Base-by-base conservation (phyloP, 2,113 vertebrate genomes). In the Galeopterus variegatus region DNA sequence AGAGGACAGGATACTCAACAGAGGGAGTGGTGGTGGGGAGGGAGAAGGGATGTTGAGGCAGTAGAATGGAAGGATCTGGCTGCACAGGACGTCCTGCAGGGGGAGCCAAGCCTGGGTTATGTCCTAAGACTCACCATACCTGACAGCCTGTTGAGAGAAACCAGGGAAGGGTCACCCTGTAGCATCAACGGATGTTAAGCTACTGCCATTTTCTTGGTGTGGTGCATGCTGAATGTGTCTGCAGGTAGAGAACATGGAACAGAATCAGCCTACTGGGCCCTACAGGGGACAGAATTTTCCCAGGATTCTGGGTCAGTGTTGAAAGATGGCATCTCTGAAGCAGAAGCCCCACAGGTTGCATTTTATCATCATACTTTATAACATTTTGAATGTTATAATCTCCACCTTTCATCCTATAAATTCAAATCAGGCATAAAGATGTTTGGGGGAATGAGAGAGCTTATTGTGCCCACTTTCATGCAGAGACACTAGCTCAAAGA, bases 1-100 rank as follows among this genome's bases (percentile, higher is more conserved):
- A 52, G 26, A 58, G 12, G 15, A 17, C 1, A 4, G 9, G 8
- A 17, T 18, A 17, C 65, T 2, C 24, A 8, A 6, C 7, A 0
- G 10, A 80, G 50, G 64, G 28, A 31, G 28, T 4, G 33, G 60
- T 33, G 0, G 0, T 0, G 1, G 56, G 19, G 21, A 4, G 0
- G 5, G 6, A n/a, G 52, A 36, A 50, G 79, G 13, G 31, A 45
- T 9, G 17, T 6, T 13, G 58, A 41, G 41, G 60, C 23, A 52
- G 65, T 9, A 19, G 69, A 64, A 33, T 19, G 28, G 48, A 72
- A 87, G 73, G 36, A 21, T 26, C 58, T 33, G 48, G 50, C 67
- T 2, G 8, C 50, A 64, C 28, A 28, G 50, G 18, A n/a, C 56
- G 52, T 18, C 54, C 73, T 77, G 10, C 33, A 12, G 5, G 26